Conservation (phyloP, 2,888 invertebrate genomes). For the Ectobius pallidus region DNA sequence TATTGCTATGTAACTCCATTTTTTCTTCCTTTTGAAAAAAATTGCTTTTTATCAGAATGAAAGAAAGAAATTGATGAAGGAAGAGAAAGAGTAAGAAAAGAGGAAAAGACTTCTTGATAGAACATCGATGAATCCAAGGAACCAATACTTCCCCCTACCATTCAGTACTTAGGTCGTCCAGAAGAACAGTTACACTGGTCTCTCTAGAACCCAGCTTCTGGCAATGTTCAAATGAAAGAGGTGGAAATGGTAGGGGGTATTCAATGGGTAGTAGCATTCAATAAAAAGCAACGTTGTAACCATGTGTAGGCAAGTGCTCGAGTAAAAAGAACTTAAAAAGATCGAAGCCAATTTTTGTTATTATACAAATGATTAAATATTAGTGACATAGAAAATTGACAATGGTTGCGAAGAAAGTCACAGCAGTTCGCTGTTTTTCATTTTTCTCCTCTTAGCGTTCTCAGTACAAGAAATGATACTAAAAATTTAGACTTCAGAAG, state of each 20-base stretch:
- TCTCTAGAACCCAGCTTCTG: not conserved
- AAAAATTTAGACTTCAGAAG: too few relatives aligned
- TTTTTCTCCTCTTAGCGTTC: too few relatives aligned
- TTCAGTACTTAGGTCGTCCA: not conserved
- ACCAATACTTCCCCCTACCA: not conserved
- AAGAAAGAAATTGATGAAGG: constrained; percentile 10
- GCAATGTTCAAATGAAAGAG: not conserved
- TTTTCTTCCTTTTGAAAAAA: not conserved
- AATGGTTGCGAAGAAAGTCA: too few relatives aligned
- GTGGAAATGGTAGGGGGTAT: not conserved
- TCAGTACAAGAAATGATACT: too few relatives aligned
- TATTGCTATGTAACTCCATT: not conserved
- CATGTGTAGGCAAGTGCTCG: too few relatives aligned
- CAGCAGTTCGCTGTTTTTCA: too few relatives aligned
- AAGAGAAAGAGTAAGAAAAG: not conserved
- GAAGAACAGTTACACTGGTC: not conserved
- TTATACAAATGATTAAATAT: too few relatives aligned
- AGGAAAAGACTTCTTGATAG: not conserved
- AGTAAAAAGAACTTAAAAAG: too few relatives aligned
- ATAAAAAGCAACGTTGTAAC: too few relatives aligned
- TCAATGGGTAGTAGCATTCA: not conserved
- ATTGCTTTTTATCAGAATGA: not conserved
- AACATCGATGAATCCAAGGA: not conserved
- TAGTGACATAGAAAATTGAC: too few relatives aligned
- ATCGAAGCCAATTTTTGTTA: too few relatives aligned